Percentiles rank a stretch among this genome's conserved stretches.
These are phyloP conservation scores for Neolamprologus kungweensis DNA, from an alignment of 2,113 vertebrate genomes.

Conservation along the genomic window DNA sequence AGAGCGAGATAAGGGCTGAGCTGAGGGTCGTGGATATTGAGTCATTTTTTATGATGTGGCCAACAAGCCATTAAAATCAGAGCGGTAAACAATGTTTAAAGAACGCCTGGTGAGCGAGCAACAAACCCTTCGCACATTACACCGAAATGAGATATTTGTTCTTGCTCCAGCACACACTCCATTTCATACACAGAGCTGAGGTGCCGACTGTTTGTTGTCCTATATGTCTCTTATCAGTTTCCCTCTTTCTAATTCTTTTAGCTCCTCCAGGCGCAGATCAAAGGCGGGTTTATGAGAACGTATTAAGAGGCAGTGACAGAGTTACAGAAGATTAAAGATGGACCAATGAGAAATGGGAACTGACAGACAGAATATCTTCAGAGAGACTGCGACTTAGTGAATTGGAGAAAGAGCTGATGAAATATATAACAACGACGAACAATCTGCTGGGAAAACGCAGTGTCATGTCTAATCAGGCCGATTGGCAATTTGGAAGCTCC, in stretches of 20 bases:
- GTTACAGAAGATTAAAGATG: constrained; percentile 20
- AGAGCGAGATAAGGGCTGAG: constrained; percentile 46
- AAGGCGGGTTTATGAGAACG: constrained; percentile 31
- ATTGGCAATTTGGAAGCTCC: constrained; percentile 59
- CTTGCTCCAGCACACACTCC: constrained; percentile 18
- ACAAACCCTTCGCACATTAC: constrained; percentile 26
- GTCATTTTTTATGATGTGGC: constrained; percentile 53
- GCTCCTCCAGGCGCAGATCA: constrained; percentile 19
- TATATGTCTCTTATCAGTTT: constrained; percentile 34
- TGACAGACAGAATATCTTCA: constrained; percentile 34
- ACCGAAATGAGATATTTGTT: constrained; percentile 51
- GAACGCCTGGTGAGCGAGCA: constrained; percentile 26
- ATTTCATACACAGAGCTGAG: constrained; percentile 27
- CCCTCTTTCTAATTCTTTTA: constrained; percentile 35
- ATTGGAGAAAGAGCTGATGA: constrained; percentile 36
- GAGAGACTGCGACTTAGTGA: constrained; percentile 16
- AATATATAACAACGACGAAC: constrained; percentile 32
- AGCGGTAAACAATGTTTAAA: constrained; percentile 53
- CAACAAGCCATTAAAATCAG: constrained; percentile 62
- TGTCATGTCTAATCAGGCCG: constrained; percentile 55
- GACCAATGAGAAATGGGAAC: constrained; percentile 34
- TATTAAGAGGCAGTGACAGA: constrained; percentile 28
- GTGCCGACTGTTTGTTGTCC: constrained; percentile 26
- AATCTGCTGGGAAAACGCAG: constrained; percentile 51
- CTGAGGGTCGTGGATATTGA: constrained; percentile 37